Percentiles rank a stretch among this genome's conserved stretches.
These are phyloP conservation scores for Plebejus melissa DNA, from an alignment of 2,888 invertebrate genomes.

Conservation along the genomic window DNA sequence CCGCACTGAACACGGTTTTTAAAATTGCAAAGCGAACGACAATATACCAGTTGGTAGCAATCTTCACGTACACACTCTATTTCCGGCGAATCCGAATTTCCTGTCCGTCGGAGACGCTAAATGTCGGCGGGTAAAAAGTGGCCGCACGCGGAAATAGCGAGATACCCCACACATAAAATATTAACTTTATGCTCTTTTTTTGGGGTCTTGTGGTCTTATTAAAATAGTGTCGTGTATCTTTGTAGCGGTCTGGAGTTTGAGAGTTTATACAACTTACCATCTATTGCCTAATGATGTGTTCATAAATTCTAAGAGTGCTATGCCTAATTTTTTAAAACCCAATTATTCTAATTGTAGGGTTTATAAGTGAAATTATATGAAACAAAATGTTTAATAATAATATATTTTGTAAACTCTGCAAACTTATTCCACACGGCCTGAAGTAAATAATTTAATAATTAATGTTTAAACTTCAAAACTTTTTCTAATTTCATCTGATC, in stretches of 20 bases:
- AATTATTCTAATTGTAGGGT: too few relatives aligned
- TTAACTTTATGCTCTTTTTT: slow-evolving; percentile 22
- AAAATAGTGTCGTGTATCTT: not conserved
- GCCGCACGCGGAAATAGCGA: slow-evolving; percentile 72
- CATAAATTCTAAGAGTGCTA: too few relatives aligned
- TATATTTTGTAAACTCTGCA: not conserved
- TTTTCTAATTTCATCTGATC: slow-evolving; percentile 14
- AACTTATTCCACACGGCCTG: not conserved
- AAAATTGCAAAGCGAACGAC: slow-evolving; percentile 14
- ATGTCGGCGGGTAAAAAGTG: slow-evolving; percentile 69
- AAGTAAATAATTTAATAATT: slow-evolving; percentile 9
- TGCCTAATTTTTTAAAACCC: too few relatives aligned
- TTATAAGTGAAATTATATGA: not conserved
- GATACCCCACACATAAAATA: slow-evolving; percentile 42
- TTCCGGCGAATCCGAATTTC: slow-evolving; percentile 67
- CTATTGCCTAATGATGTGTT: too few relatives aligned
- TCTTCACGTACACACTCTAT: slow-evolving; percentile 53
- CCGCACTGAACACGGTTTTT: not conserved
- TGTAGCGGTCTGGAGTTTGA: not conserved
- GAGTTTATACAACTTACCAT: not conserved
- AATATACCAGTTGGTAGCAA: slow-evolving; percentile 15
- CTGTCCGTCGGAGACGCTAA: slow-evolving; percentile 57
- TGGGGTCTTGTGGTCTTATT: slow-evolving; percentile 20
- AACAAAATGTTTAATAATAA: not conserved
- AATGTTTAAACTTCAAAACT: slow-evolving; percentile 7